Evolutionary conservation across 2,888 invertebrate species (phyloP).

Genomic region (Ariolimax columbianus): DNA sequence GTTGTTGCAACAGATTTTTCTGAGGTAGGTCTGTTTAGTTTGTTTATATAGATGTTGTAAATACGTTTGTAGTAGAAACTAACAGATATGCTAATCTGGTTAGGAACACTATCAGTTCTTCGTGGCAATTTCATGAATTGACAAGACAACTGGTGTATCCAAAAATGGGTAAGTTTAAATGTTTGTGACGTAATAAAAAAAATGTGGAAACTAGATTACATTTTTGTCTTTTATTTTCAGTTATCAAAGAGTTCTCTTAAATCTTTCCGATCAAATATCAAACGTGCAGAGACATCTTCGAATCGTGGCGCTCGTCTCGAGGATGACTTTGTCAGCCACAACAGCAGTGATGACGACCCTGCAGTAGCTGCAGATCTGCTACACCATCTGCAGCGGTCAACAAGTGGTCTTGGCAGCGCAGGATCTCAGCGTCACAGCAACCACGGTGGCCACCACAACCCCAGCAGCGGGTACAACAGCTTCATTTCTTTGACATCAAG

Average conservation of each 20-base stretch:
- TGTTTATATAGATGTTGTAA: no score
- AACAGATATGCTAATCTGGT: no score
- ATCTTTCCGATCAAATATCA: conserved; percentile 45
- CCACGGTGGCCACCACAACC: conserved; percentile 2
- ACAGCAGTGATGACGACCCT: conserved; percentile 64
- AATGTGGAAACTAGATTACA: no score
- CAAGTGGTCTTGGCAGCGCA: conserved; percentile 1
- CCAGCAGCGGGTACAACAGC: conserved; percentile 38
- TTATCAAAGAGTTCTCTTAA: conserved; percentile 45
- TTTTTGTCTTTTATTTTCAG: conserved; percentile 24
- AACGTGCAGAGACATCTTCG: conserved; percentile 48
- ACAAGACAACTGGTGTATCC: no score
- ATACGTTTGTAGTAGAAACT: no score
- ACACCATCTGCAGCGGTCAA: conserved; percentile 28
- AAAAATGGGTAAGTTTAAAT: no score
- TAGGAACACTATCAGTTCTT: no score
- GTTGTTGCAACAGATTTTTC: no score
- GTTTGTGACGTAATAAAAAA: no score
- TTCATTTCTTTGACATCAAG: conserved; percentile 22
- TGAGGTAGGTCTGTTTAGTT: no score
- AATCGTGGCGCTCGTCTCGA: conserved; percentile 69
- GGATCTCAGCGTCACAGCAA: background rate
- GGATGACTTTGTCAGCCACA: conserved; percentile 69
- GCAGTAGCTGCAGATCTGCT: conserved; percentile 14
- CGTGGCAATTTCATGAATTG: no score